These are phyloP conservation scores for Netelia fuscicornis DNA, from an alignment of 2,888 invertebrate genomes.

Conservation along the genomic window DNA sequence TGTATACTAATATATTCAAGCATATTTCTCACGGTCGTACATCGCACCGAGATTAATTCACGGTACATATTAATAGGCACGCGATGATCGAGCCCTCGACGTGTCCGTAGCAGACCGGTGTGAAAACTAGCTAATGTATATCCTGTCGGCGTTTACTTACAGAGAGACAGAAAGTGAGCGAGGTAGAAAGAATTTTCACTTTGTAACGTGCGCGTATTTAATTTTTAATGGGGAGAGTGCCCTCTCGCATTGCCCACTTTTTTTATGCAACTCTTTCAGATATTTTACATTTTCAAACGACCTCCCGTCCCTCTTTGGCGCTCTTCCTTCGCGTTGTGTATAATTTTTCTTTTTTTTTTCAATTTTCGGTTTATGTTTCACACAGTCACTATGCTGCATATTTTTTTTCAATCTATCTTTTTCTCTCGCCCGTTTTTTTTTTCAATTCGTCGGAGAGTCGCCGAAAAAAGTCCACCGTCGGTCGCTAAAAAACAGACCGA, in stretches of 20 bases:
- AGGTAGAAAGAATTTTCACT: constrained; percentile 34
- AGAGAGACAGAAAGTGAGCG: not conserved
- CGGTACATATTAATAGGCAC: constrained; percentile 17
- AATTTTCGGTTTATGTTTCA: not conserved
- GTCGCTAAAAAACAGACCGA: not conserved
- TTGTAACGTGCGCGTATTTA: constrained; percentile 37
- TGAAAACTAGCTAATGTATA: not conserved
- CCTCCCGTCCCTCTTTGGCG: not conserved
- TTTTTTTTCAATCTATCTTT: not conserved
- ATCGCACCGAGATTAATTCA: not conserved
- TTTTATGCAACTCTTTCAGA: not conserved
- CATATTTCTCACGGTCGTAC: not conserved
- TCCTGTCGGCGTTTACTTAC: constrained; percentile 14
- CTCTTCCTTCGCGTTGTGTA: not conserved
- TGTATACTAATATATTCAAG: not conserved
- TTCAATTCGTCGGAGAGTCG: not conserved
- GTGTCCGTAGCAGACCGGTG: constrained; percentile 25
- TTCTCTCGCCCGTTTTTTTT: not conserved
- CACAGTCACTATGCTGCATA: not conserved
- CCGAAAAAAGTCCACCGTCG: not conserved
- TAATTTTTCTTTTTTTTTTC: not conserved
- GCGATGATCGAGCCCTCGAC: constrained; percentile 22
- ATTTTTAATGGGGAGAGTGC: constrained; percentile 38
- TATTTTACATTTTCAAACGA: no score
- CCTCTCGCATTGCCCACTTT: not conserved